phyloP scores from a whole-genome alignment of 2,888 invertebrate genomes.

The Eristalinus aeneus region DNA sequence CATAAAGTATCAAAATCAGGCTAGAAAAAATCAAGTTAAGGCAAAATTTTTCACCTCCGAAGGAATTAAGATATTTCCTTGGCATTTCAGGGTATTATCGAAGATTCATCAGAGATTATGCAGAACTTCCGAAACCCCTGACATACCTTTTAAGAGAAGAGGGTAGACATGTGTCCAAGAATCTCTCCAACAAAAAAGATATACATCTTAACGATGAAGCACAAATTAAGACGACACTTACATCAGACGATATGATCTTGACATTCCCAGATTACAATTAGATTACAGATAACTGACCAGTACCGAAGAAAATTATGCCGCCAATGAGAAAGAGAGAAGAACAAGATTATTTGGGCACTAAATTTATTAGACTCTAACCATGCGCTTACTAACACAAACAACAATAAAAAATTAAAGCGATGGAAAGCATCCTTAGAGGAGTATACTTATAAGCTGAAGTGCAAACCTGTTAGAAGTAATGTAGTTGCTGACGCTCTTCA shows the following conservation, averaged over 20 bases:
- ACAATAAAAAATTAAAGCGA: no score
- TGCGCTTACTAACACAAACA: no score
- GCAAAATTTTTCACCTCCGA: not conserved
- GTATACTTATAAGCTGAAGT: conserved; percentile 46
- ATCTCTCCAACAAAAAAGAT: not conserved
- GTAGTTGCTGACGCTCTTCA: conserved; percentile 50
- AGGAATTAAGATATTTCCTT: not conserved
- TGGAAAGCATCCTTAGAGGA: not conserved
- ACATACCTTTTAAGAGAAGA: not conserved
- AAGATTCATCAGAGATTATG: not conserved
- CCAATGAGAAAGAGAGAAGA: no score
- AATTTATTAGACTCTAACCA: no score
- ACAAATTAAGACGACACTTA: not conserved
- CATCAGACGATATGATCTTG: not conserved
- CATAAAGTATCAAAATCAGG: not conserved
- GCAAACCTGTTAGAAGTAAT: conserved; percentile 54
- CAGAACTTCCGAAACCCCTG: not conserved
- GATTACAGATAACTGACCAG: not conserved
- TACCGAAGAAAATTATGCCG: not conserved
- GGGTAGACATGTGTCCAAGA: not conserved
- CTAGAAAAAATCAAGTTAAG: not conserved
- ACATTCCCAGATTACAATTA: not conserved
- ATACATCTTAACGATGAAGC: not conserved
- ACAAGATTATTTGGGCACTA: no score
- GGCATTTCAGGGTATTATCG: not conserved